Conservation (phyloP, 2,888 invertebrate genomes). For the Parnassius orleans region DNA sequence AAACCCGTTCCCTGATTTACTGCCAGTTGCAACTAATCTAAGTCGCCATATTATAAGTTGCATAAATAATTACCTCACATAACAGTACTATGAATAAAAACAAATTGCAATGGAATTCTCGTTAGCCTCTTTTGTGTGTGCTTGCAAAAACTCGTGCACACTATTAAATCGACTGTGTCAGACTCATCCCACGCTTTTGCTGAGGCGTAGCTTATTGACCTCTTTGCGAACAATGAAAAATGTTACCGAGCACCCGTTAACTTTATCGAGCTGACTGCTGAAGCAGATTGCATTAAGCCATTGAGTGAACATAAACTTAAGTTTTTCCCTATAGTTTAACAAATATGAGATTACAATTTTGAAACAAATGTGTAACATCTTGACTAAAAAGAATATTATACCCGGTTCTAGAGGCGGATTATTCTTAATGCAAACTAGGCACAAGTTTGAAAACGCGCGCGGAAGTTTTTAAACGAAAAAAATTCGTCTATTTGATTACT, state of each 20-base stretch:
- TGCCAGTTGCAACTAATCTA: constrained; percentile 30
- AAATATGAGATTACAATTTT: too few relatives aligned
- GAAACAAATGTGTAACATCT: background rate
- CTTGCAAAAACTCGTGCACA: constrained; percentile 42
- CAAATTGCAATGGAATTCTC: constrained; percentile 42
- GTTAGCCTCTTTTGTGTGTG: constrained; percentile 37
- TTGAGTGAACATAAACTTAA: constrained; percentile 11
- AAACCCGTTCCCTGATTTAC: constrained; percentile 22
- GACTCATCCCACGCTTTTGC: constrained; percentile 61
- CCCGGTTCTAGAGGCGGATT: background rate
- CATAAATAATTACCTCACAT: constrained; percentile 31
- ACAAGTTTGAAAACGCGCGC: too few relatives aligned
- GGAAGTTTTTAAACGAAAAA: too few relatives aligned
- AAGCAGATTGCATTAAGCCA: constrained; percentile 13
- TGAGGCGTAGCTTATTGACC: constrained; percentile 48
- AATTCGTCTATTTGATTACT: too few relatives aligned
- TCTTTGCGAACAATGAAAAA: constrained; percentile 45
- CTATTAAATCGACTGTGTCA: constrained; percentile 47
- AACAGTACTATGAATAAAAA: constrained; percentile 39
- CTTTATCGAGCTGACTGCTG: constrained; percentile 4
- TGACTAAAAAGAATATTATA: background rate
- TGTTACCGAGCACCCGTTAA: constrained; percentile 20
- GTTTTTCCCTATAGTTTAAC: background rate
- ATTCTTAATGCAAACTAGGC: too few relatives aligned
- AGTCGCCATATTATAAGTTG: constrained; percentile 25